These are phyloP conservation scores for Macaca nemestrina DNA, from an alignment of 2,113 vertebrate species.

Conservation along the genomic window DNA sequence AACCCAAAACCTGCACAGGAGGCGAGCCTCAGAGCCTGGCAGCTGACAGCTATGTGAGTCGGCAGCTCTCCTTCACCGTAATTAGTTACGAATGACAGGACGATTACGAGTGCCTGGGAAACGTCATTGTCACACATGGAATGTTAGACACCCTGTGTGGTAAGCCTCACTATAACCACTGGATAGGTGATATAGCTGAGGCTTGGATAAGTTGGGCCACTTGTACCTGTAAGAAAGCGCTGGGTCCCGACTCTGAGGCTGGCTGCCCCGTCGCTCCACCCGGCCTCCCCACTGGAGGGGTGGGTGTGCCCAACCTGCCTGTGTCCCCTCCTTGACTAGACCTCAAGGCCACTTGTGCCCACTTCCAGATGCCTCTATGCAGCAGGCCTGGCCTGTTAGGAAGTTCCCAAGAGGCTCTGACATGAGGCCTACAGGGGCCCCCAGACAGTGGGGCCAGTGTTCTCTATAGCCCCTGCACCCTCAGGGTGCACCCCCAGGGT, in stretches of 20 bases:
- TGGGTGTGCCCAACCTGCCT: no score
- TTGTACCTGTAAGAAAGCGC: neutral
- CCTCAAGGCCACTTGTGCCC: neutral
- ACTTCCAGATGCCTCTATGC: neutral
- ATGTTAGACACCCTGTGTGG: fast-evolving
- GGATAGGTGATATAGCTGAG: neutral
- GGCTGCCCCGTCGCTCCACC: neutral
- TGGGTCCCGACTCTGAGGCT: fast-evolving
- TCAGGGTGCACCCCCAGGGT: no score
- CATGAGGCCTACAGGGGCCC: fast-evolving
- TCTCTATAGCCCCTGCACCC: fast-evolving
- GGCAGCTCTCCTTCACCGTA: fast-evolving
- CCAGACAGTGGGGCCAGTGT: fast-evolving
- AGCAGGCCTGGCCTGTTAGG: no score
- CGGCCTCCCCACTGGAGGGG: fast-evolving
- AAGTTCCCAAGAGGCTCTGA: neutral
- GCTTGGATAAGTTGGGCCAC: neutral
- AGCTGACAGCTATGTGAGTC: fast-evolving
- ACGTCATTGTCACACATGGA: fast-evolving
- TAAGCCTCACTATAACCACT: fast-evolving
- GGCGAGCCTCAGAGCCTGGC: fast-evolving
- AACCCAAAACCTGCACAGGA: neutral
- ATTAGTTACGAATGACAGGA: fast-evolving
- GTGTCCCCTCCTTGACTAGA: fast-evolving
- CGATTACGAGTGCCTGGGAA: fast-evolving